Evolutionary conservation across 2,888 invertebrate genomes (phyloP).

Genomic region (Petrolisthes cinctipes): DNA sequence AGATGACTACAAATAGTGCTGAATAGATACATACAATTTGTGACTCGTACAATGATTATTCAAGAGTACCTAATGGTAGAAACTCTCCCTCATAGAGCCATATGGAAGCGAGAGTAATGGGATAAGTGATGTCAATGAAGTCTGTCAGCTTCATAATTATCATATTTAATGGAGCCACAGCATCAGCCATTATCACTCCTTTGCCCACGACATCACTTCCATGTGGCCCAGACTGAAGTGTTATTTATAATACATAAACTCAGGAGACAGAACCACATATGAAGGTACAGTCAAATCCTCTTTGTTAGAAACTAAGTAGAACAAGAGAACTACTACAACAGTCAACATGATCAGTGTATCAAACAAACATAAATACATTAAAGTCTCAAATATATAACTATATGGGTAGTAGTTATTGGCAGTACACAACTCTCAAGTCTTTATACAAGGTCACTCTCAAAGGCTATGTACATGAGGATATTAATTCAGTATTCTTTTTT

Average conservation of each 20-base stretch:
- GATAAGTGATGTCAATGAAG: too few relatives aligned
- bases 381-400: slow-evolving; percentile 32
- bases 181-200: neutral
- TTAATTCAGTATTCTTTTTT: slow-evolving; percentile 15
- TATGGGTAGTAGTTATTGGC: slow-evolving; percentile 16
- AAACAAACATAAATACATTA: slow-evolving; percentile 24
- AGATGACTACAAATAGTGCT: slow-evolving; percentile 48
- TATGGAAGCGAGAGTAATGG: too few relatives aligned
- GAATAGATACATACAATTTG: slow-evolving; percentile 39
- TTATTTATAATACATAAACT: neutral
- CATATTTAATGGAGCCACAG: too few relatives aligned
- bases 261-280: neutral
- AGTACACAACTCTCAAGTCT: slow-evolving; percentile 32
- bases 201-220: too few relatives aligned
- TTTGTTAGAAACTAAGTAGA: neutral
- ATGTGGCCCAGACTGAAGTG: too few relatives aligned
- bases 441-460: slow-evolving; percentile 36
- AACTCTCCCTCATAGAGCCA: neutral
- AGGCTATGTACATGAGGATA: slow-evolving; percentile 37
- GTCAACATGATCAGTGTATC: neutral
- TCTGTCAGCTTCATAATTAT: too few relatives aligned
- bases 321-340: neutral
- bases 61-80: slow-evolving; percentile 34
- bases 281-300: neutral
- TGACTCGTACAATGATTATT: slow-evolving; percentile 40